These are phyloP conservation scores for Coenobita brevimanus DNA, from an alignment of 1,140 invertebrate genomes.

Conservation along the genomic window DNA sequence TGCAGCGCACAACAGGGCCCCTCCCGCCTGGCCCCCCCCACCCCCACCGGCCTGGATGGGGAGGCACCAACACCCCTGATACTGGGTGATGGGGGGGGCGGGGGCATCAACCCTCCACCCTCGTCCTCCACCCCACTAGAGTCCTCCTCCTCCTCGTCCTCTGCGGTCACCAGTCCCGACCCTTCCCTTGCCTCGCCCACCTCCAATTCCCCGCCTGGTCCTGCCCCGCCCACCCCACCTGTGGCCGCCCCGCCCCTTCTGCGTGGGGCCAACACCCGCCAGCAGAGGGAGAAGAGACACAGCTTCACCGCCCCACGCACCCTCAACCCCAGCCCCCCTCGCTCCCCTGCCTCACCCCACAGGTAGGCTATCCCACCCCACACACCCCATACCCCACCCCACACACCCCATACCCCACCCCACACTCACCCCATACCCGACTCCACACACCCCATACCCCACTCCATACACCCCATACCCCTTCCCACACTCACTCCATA, in stretches of 20 bases:
- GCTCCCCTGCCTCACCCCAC: constrained; percentile 57
- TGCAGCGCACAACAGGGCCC: constrained; percentile 60
- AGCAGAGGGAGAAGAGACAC: constrained; percentile 63
- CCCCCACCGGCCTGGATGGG: constrained; percentile 55
- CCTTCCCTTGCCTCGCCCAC: constrained; percentile 52
- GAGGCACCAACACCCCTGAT: constrained; percentile 56
- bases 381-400: not conserved
- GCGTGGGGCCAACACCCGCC: constrained; percentile 55
- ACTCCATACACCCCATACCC: not conserved
- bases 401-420: too few relatives aligned
- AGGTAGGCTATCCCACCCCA: constrained; percentile 36
- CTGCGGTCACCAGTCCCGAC: constrained; percentile 54
- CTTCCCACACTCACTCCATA: too few relatives aligned
- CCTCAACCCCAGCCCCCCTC: constrained; percentile 58
- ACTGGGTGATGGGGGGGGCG: constrained; percentile 33
- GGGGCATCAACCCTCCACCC: constrained; percentile 30
- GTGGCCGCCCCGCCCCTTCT: constrained; percentile 47
- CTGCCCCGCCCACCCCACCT: constrained; percentile 41
- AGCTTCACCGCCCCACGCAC: constrained; percentile 55
- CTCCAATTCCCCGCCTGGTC: constrained; percentile 49
- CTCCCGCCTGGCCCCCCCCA: constrained; percentile 60
- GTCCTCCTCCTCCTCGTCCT: constrained; percentile 58
- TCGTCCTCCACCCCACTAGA: constrained; percentile 12
- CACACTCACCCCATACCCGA: not conserved
- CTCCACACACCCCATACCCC: too few relatives aligned